Conservation (phyloP, 1,140 invertebrate genomes). For the Lepidotrigona ventralis region DNA sequence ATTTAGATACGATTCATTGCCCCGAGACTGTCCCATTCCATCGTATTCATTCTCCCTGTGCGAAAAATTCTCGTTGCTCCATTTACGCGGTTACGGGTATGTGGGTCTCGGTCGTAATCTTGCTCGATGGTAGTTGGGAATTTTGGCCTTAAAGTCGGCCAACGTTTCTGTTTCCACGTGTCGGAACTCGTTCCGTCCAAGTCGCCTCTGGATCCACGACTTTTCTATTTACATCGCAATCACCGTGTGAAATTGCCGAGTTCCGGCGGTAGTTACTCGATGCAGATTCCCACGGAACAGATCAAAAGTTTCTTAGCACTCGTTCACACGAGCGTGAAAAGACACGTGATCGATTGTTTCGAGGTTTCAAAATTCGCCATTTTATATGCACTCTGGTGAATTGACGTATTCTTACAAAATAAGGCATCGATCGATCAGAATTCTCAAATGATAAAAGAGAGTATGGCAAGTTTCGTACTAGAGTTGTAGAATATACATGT, state of each 20-base stretch:
- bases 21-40: background rate
- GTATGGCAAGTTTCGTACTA: no score
- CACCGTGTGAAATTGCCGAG: background rate
- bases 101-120: background rate
- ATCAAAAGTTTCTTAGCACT: background rate
- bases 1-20: background rate
- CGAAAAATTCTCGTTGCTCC: background rate
- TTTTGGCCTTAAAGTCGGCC: background rate
- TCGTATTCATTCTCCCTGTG: background rate
- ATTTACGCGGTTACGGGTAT: background rate
- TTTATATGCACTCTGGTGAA: no score
- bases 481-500: no score
- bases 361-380: background rate
- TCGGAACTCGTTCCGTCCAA: background rate
- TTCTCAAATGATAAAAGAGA: no score
- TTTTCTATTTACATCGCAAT: slow-evolving; percentile 37
- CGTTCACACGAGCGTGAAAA: no score
- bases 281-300: background rate
- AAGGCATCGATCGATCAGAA: no score
- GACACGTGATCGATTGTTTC: background rate
- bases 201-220: background rate
- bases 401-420: no score
- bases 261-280: background rate
- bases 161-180: slow-evolving; percentile 1
- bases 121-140: background rate